Conservation (phyloP, 2,888 invertebrate species). For the Melinaea menophilus region DNA sequence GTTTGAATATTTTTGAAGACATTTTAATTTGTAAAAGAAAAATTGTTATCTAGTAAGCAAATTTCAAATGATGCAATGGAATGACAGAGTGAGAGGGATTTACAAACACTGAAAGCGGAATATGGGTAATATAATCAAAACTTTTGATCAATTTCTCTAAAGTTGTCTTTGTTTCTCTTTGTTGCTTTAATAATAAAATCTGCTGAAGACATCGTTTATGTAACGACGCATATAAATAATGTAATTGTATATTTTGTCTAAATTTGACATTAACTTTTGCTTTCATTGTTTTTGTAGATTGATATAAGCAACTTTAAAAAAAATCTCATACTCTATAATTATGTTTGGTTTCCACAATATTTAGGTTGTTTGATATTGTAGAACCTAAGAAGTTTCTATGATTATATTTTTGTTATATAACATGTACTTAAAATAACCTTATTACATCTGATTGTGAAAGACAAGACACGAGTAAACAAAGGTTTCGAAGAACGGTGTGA, state of each 20-base stretch:
- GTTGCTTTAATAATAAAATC: conserved; percentile 67
- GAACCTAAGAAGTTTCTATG: too few species aligned
- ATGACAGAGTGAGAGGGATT: conserved; percentile 50
- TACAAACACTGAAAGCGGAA: conserved; percentile 56
- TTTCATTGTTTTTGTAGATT: background rate
- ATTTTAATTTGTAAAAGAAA: too few species aligned
- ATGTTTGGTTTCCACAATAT: too few species aligned
- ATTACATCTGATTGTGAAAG: background rate
- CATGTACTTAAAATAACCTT: background rate
- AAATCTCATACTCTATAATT: too few species aligned
- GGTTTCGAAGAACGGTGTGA: conserved; percentile 48
- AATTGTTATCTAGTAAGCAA: too few species aligned
- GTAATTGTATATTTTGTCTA: background rate
- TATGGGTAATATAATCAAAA: conserved; percentile 74
- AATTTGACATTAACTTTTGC: background rate
- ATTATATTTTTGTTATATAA: too few species aligned
- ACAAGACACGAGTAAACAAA: conserved; percentile 13
- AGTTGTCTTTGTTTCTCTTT: conserved; percentile 72
- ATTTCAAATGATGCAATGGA: background rate
- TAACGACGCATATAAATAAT: background rate
- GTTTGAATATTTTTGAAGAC: too few species aligned
- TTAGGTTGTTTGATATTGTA: too few species aligned
- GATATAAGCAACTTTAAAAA: too few species aligned
- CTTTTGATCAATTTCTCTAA: conserved; percentile 72
- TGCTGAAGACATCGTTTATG: conserved; percentile 39